Conservation (phyloP, 2,113 vertebrate species). For the Actenoides hombroni region DNA sequence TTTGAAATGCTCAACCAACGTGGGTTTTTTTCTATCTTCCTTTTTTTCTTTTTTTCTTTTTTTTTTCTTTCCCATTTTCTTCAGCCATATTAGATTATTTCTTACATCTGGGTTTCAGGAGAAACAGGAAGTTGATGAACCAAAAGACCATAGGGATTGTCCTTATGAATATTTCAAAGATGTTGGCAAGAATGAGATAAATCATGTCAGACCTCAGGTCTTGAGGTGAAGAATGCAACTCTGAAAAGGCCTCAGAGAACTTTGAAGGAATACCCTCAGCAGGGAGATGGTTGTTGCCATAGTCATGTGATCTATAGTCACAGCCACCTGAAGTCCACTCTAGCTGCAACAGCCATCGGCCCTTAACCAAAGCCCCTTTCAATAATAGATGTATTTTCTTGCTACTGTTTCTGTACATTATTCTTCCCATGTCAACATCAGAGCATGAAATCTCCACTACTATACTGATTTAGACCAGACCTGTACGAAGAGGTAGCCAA, state of each 20-base stretch:
- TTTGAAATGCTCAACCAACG: not conserved
- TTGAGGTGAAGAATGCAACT: not conserved
- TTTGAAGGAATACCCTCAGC: not conserved
- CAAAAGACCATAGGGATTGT: not conserved
- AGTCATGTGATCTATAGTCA: fast-evolving
- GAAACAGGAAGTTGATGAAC: not conserved
- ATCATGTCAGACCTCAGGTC: not conserved
- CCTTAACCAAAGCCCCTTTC: not conserved
- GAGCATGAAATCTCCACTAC: not conserved
- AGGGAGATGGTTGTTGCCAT: not conserved
- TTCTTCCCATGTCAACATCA: not conserved
- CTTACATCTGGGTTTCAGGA: not conserved
- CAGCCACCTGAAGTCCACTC: not conserved
- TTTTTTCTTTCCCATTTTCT: not conserved
- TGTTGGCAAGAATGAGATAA: not conserved
- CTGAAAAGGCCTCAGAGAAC: not conserved
- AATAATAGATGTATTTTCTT: not conserved
- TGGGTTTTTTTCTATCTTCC: not conserved
- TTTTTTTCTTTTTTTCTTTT: too few species aligned
- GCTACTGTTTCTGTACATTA: not conserved
- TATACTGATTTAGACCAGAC: not conserved
- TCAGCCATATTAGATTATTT: not conserved
- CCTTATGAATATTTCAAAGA: not conserved
- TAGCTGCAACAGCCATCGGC: not conserved
- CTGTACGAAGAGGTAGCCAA: not conserved